Evolutionary conservation across 92 coral and sea anemone genomes (phyloP), one percentile per base, ranked within the genome.

Genomic region (Epizoanthus illoricatus): DNA sequence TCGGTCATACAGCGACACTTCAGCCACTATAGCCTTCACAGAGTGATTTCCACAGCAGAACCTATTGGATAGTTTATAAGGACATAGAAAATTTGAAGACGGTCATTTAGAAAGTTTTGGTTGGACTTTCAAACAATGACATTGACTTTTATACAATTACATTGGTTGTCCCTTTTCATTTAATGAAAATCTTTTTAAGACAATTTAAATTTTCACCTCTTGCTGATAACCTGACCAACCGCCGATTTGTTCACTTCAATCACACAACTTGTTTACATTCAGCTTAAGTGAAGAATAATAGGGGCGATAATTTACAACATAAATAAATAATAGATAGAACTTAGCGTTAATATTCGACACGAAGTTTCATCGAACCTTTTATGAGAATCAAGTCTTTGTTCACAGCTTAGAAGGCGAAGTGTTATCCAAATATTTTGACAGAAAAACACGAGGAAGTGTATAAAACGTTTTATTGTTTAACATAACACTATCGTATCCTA

Each of bases 241-340:
- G 21, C 49, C 12, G 16, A 68, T 68, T 68, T 36, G 11, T 39
- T 68, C 43, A n/a, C 39, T 68, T 16, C 49, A 68, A 68, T 68
- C 41, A 68, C 49, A 68, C 40, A 23, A 68, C 20, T 36, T 68
- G 73, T 68, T 39, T 68, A 39, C 45, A 68, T 68, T 68, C n/a
- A 3, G 40, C 8, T 68, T 4, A 45, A 68, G 40, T 36, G 43
- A 20, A 3, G 39, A 68, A 68, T 39, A 68, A 24, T 64, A 17
- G 21, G 7, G 16, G 43, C 3, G 73, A 7, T 39, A 40, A 68
- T 36, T 33, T 68, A 45, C 52, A 68, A 39, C 52, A 68, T 68
- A 13, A 33, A 68, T 15, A 68, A 68, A 36, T 68, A 15, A 68
- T 68, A 4, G 9, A 10, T 8, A 49, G 8, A 49, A 2, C 56